Evolutionary conservation across 2,888 invertebrate genomes (phyloP).

Genomic region (Chaetogeoica ovagalla): DNA sequence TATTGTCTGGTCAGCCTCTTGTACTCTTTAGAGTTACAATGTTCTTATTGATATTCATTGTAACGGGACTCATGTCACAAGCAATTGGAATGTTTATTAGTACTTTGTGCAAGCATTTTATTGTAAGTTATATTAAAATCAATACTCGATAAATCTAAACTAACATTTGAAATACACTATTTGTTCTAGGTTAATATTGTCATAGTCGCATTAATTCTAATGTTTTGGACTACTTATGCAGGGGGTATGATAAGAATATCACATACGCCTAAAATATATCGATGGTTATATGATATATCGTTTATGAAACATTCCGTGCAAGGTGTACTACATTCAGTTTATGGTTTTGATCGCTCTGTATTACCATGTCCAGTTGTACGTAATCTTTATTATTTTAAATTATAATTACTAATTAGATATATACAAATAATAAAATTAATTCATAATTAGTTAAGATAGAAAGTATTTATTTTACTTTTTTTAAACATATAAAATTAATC

Average conservation of each 20-base stretch:
- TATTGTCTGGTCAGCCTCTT: slow-evolving; percentile 81
- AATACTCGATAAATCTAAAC: neutral
- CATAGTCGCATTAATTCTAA: slow-evolving; percentile 38
- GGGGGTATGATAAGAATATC: slow-evolving; percentile 49
- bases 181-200: slow-evolving; percentile 37
- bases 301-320: slow-evolving; percentile 51
- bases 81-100: slow-evolving; percentile 84
- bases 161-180: neutral
- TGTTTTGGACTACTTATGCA: slow-evolving; percentile 50
- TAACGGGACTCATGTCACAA: slow-evolving; percentile 83
- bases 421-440: neutral
- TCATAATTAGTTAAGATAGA: neutral
- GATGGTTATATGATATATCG: slow-evolving; percentile 45
- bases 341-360: slow-evolving; percentile 48
- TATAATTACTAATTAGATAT: neutral
- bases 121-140: slow-evolving; percentile 16
- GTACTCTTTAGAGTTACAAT: slow-evolving; percentile 72
- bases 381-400: slow-evolving; percentile 1
- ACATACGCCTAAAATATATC: slow-evolving; percentile 48
- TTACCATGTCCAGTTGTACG: slow-evolving; percentile 43
- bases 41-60: slow-evolving; percentile 73
- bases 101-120: slow-evolving; percentile 60
- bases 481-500: neutral
- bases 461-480: neutral
- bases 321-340: slow-evolving; percentile 47